These are phyloP conservation scores for Asobara japonica DNA, from an alignment of 1,140 invertebrate species.

Conservation along the genomic window DNA sequence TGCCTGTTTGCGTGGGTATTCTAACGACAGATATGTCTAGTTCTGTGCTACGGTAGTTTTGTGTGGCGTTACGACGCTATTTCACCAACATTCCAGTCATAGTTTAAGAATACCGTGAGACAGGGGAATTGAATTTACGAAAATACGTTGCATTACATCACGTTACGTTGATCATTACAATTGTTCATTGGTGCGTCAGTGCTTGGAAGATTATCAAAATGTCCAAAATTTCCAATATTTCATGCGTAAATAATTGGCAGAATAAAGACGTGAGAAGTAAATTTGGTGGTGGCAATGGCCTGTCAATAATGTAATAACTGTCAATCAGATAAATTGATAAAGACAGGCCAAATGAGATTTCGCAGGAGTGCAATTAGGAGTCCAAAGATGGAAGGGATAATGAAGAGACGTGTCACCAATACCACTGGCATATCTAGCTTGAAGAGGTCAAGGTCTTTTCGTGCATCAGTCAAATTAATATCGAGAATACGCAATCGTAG, in stretches of 20 bases:
- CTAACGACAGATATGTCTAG: neutral
- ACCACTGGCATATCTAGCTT: slow-evolving; percentile 55
- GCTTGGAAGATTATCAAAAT: too few species aligned
- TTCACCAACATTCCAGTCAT: neutral
- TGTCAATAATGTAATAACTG: neutral
- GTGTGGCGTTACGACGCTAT: slow-evolving; percentile 11
- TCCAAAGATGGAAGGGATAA: slow-evolving; percentile 58
- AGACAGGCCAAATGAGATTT: slow-evolving; percentile 57
- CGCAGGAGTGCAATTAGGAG: slow-evolving; percentile 45
- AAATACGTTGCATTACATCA: too few species aligned
- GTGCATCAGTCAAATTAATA: slow-evolving; percentile 76
- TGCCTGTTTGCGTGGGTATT: slow-evolving; percentile 13
- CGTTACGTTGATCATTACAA: too few species aligned
- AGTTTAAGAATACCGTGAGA: neutral
- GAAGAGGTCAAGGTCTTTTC: slow-evolving; percentile 75
- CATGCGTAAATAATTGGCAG: neutral
- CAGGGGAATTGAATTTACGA: neutral
- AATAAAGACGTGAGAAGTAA: neutral
- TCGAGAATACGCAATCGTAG: slow-evolving; percentile 56
- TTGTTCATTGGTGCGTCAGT: too few species aligned
- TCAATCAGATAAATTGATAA: slow-evolving; percentile 1
- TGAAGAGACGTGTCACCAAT: slow-evolving; percentile 38
- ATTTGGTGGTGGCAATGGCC: neutral
- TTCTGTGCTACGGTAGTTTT: neutral
- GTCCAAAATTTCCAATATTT: neutral